A percentile compares a stretch with the other conserved stretches of the same genome.
Conservation (phyloP, 2,888 invertebrate species). For the Willowsia nigromaculata region DNA sequence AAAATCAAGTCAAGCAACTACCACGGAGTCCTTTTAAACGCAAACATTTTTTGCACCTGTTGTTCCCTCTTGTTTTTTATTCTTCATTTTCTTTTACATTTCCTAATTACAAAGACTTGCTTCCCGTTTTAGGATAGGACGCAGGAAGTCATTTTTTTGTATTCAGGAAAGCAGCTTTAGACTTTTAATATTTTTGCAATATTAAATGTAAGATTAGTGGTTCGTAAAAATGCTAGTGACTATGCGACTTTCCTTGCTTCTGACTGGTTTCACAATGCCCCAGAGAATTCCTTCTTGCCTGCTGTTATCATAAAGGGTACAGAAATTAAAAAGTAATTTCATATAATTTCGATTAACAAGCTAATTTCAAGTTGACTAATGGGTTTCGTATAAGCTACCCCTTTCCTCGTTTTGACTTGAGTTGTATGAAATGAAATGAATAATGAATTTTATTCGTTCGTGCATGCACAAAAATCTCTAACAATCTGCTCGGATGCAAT, state of each 20-base stretch:
- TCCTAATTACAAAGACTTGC: constrained; percentile 29
- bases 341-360: constrained; percentile 25
- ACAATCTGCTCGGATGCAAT: constrained; percentile 32
- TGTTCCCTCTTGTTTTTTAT: constrained; percentile 8
- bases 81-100: not conserved
- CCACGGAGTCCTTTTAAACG: constrained; percentile 33
- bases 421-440: constrained; percentile 11
- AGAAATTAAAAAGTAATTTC: constrained; percentile 21
- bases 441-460: constrained; percentile 6
- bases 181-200: not conserved
- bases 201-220: too few relatives aligned
- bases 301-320: not conserved
- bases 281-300: not conserved
- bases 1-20: constrained; percentile 44
- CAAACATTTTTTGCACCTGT: constrained; percentile 56
- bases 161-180: not conserved
- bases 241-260: not conserved
- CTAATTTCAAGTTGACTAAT: constrained; percentile 28
- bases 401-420: not conserved
- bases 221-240: not conserved
- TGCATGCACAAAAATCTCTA: not conserved
- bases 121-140: constrained; percentile 36
- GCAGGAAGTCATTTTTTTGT: constrained; percentile 25
- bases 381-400: not conserved
- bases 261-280: not conserved